Evolutionary conservation across 2,113 vertebrate genomes (phyloP), one percentile per base, ranked within the genome.

Genomic region (Phalacrocorax carbo): DNA sequence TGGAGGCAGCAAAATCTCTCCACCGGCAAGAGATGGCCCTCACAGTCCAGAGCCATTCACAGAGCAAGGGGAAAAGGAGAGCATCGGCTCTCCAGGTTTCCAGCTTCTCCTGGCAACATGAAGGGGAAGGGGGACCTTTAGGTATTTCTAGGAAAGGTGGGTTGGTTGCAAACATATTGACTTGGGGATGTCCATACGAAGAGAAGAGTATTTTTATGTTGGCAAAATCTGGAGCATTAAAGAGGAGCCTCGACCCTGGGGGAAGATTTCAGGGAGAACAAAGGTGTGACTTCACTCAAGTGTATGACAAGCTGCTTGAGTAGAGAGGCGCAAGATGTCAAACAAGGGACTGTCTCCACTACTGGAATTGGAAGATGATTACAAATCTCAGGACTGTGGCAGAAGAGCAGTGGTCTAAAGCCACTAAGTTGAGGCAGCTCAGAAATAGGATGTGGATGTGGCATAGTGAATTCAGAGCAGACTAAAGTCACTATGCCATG

Each of bases 11-110:
- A 8, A 75, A 21, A 13, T 55, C 66, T 44, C 26, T 71, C 51
- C 0, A 0, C 17, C 52, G 30, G 48, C 30, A 62, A 82, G 17
- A 80, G 32, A 30, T n/a, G 54, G 54, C 25, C 29, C n/a, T 0
- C 0, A 36, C 12, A 69, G 48, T 20, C 30, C 51, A 61, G 22
- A 70, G 27, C 42, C 15, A 16, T 71, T 66, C 52, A 54, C 21
- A 15, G 29, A 92, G 42, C 30, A 79, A 71, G 25, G 22, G 58
- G 49, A 38, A 91, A 70, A 84, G 68, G 38, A 73, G 21, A 38
- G 5, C 1, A 0, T 5, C 8, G 14, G 26, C 1, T 71, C 3
- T 49, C 34, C 25, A 55, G 9, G 23, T 30, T 81, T 57, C 23
- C 48, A 58, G 46, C 27, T 93, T 84, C 55, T 84, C 23, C 40